Percentiles rank a stretch among this genome's conserved stretches.
Evolutionary conservation across 2,888 invertebrate species (phyloP).

Genomic region (Charanyca ferruginea): DNA sequence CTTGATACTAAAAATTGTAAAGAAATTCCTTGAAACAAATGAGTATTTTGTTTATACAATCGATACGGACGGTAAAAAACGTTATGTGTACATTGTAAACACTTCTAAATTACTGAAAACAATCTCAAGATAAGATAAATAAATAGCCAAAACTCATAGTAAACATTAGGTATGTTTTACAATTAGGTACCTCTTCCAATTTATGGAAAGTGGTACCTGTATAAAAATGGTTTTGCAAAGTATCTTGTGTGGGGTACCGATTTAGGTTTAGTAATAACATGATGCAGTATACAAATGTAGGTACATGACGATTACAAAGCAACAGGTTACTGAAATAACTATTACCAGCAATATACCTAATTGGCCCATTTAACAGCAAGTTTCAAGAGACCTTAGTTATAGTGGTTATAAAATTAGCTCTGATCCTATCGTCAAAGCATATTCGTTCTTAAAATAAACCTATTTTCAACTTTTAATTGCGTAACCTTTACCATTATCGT

Average conservation of each 20-base stretch:
- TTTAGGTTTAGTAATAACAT: background rate
- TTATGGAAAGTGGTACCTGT: conserved; percentile 12
- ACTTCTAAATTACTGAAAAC: conserved; percentile 28
- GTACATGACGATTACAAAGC: conserved; percentile 17
- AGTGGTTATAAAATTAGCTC: conserved; percentile 5
- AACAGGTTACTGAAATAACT: conserved; percentile 33
- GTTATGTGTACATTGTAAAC: conserved; percentile 41
- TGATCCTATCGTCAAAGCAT: background rate
- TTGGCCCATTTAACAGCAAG: conserved; percentile 18
- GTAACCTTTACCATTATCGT: background rate
- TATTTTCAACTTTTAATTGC: background rate
- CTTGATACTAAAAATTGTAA: conserved; percentile 30
- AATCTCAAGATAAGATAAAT: conserved; percentile 28
- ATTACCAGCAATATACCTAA: conserved; percentile 2
- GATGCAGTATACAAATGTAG: background rate
- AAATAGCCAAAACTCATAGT: conserved; percentile 34
- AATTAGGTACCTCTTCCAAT: conserved; percentile 11
- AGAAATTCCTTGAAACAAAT: conserved; percentile 38
- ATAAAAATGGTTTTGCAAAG: conserved; percentile 7
- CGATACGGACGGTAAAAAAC: conserved; percentile 31
- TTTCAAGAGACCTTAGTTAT: background rate
- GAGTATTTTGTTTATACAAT: conserved; percentile 41
- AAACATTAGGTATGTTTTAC: conserved; percentile 34
- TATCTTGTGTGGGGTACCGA: background rate
- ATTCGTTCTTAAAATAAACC: conserved; percentile 12